A percentile compares a stretch with the other conserved stretches of the same genome.
Conservation (phyloP, 2,797 vertebrate genomes). For the Balearica regulorum region DNA sequence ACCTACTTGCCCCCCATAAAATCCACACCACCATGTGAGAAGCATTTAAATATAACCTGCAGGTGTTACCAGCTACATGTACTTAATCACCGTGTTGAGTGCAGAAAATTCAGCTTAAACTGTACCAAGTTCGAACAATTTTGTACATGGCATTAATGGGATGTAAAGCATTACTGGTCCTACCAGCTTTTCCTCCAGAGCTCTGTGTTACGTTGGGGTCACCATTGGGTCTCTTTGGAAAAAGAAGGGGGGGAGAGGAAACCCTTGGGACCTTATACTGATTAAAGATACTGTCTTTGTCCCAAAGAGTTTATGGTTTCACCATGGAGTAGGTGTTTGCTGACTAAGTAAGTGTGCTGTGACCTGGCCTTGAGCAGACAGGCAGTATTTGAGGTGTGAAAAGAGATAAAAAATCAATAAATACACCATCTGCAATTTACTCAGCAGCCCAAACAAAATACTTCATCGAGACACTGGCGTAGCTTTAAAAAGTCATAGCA, state of each 20-base stretch:
- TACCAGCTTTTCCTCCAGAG: neutral
- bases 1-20: neutral
- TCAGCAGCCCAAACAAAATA: conserved; percentile 30
- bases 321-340: neutral
- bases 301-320: neutral
- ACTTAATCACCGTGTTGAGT: neutral
- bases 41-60: neutral
- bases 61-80: neutral
- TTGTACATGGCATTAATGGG: neutral
- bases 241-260: neutral
- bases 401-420: conserved; percentile 46
- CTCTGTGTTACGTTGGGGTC: neutral
- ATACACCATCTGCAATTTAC: conserved; percentile 2
- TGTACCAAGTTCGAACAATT: neutral
- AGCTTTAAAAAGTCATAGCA: neutral
- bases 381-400: neutral
- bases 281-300: neutral
- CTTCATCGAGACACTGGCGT: neutral
- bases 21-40: neutral
- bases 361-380: neutral
- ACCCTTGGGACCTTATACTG: neutral
- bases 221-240: neutral
- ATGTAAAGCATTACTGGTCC: neutral
- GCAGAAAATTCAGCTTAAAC: neutral
- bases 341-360: neutral